Evolutionary conservation across 2,113 vertebrate genomes (phyloP).

Genomic region (Notiomystis cincta): DNA sequence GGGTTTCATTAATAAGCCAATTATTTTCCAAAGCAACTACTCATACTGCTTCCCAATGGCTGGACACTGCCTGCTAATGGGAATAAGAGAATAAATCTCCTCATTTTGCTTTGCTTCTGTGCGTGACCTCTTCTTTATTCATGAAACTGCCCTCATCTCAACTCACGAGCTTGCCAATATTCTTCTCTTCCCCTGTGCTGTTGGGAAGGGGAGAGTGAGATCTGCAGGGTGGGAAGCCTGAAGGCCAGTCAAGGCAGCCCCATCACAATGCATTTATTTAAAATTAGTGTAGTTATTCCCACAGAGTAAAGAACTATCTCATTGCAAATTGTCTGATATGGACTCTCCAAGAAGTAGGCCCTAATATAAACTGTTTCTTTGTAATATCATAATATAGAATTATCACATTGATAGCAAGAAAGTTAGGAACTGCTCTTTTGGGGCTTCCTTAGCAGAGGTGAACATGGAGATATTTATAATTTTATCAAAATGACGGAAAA

Average conservation of each 20-base stretch:
- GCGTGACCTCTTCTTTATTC: neutral
- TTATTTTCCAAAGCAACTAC: neutral
- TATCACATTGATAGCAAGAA: neutral
- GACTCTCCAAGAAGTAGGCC: neutral
- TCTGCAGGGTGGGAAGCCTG: neutral
- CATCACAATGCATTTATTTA: neutral
- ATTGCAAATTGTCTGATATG: neutral
- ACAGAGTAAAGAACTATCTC: neutral
- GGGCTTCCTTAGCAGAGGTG: neutral
- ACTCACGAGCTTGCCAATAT: neutral
- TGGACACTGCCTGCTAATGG: neutral
- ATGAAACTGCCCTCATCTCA: neutral
- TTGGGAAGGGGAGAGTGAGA: rapidly evolving
- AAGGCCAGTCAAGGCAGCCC: neutral
- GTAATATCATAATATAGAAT: neutral
- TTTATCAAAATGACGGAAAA: neutral
- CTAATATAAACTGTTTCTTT: neutral
- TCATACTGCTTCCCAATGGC: neutral
- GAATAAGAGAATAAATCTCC: neutral
- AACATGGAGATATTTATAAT: neutral
- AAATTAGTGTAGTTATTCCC: neutral
- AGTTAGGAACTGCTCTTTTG: neutral
- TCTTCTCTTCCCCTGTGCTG: neutral
- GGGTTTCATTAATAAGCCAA: neutral
- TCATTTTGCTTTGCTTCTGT: neutral